Base-by-base conservation (phyloP, 2,888 invertebrate genomes). In the Drosophila quinaria region DNA sequence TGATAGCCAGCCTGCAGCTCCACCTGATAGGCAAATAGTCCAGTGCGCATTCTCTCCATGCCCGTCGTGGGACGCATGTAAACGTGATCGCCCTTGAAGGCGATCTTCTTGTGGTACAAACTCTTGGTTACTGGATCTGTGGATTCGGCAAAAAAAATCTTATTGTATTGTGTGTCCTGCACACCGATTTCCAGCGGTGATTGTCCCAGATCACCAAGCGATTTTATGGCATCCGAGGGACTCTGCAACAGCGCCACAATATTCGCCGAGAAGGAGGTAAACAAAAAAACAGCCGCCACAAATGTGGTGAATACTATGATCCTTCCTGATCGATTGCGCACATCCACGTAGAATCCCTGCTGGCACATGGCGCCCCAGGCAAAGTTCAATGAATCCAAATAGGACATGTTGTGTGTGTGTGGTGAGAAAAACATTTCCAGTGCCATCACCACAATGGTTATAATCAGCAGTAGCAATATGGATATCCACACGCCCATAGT, bases 231-330 rank as follows among this genome's bases (percentile, higher is more conserved):
- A 81, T 94, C 91, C 90, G 95, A 94, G n/a, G 95, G 95, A 76
- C 94, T 94, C 91, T 95, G 95, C 76, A 95, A 92, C 67, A 95
- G 92, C 13, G 94, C 94, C 72, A 95, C 95, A 74, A 95, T 94
- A 91, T 94, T 95, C 22, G 95, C 95, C n/a, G 95, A 94, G 91
- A 95, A 95, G 1, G 95, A 94, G 4, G 95, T 95, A 89, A 94
- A 95, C 33, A 94, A 89, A 90, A 95, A 95, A 50, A 95, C 90
- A 0, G 94, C 93, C 1, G 94, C 92, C 52, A 94, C 90, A 78
- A 95, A 93, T 52, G 94, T 93, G 60, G 93, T 93, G 75, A 95
- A 94, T 78, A 95, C 93, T 51, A 94, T 93, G 69, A 94, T 90
- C 9, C 95, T 93, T 0, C 93, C 93, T 2, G 95, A 94, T 49